phyloP scores from a whole-genome alignment of 2,888 invertebrate genomes.

The Strigamia transsilvanica region DNA sequence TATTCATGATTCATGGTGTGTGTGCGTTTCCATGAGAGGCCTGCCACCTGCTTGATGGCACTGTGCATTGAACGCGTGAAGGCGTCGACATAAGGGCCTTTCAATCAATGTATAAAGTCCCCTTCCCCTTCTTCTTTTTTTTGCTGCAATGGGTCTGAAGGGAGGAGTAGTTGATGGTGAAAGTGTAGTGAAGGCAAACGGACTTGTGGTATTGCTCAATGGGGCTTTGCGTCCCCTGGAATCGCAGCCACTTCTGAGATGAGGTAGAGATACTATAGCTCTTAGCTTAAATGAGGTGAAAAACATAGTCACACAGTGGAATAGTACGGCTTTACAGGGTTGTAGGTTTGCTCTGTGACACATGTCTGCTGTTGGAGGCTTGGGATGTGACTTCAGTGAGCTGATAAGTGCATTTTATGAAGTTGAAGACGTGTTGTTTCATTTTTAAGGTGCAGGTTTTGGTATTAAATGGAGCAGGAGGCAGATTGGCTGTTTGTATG shows the following conservation, averaged over 20 bases:
- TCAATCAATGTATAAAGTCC: conserved; percentile 27
- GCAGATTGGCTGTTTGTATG: too few species aligned
- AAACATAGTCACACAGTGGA: conserved; percentile 5
- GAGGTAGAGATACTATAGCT: conserved; percentile 10
- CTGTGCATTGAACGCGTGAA: conserved; percentile 16
- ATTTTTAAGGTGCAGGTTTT: not conserved
- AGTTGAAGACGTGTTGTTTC: conserved; percentile 4
- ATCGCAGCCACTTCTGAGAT: conserved; percentile 31
- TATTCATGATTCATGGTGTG: conserved; percentile 26
- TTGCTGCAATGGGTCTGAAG: not conserved
- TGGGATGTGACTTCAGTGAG: not conserved
- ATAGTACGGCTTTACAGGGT: not conserved
- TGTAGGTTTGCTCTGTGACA: not conserved
- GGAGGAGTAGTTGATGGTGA: conserved; percentile 15
- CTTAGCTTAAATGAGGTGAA: conserved; percentile 37
- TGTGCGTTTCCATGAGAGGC: conserved; percentile 25
- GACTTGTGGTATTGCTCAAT: conserved; percentile 36
- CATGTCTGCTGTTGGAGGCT: not conserved
- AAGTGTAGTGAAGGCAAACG: not conserved
- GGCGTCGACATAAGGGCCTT: conserved; percentile 31
- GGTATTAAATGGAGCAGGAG: too few species aligned
- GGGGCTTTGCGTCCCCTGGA: conserved; percentile 11
- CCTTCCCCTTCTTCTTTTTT: not conserved
- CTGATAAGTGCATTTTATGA: conserved; percentile 28
- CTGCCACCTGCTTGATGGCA: conserved; percentile 33